These are phyloP conservation scores for Bubalus kerabau DNA, from an alignment of 2,113 vertebrate genomes.

Conservation along the genomic window DNA sequence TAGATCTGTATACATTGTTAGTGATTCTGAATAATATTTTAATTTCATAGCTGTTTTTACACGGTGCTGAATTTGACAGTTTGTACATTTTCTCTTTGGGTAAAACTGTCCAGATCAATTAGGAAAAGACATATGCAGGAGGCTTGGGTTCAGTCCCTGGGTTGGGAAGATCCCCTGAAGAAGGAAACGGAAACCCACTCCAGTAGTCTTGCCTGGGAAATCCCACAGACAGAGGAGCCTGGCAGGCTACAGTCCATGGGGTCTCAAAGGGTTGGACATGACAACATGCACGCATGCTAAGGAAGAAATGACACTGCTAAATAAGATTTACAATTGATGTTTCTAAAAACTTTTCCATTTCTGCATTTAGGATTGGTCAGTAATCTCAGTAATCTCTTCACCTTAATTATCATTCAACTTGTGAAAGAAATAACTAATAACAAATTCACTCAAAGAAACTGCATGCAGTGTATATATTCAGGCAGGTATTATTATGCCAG, in stretches of 20 bases:
- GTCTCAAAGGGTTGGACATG: neutral
- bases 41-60: slow-evolving; percentile 10
- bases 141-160: too few species aligned
- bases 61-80: slow-evolving; percentile 27
- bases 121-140: neutral
- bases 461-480: neutral
- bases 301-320: slow-evolving; percentile 9
- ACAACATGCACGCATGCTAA: neutral
- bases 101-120: slow-evolving; percentile 47
- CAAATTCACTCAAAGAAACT: neutral
- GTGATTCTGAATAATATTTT: neutral
- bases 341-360: slow-evolving; percentile 1
- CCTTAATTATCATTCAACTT: neutral
- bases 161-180: too few species aligned
- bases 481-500: neutral
- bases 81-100: neutral
- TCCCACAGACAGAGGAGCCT: too few species aligned
- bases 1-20: neutral
- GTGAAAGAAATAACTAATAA: neutral
- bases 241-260: too few species aligned
- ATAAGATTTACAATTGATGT: slow-evolving; percentile 11
- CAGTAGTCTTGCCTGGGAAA: too few species aligned
- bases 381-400: neutral
- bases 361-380: neutral
- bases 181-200: too few species aligned